Evolutionary conservation across 2,888 invertebrate species (phyloP), one percentile per base, ranked within the genome.

Genomic region (Pollenia labialis): DNA sequence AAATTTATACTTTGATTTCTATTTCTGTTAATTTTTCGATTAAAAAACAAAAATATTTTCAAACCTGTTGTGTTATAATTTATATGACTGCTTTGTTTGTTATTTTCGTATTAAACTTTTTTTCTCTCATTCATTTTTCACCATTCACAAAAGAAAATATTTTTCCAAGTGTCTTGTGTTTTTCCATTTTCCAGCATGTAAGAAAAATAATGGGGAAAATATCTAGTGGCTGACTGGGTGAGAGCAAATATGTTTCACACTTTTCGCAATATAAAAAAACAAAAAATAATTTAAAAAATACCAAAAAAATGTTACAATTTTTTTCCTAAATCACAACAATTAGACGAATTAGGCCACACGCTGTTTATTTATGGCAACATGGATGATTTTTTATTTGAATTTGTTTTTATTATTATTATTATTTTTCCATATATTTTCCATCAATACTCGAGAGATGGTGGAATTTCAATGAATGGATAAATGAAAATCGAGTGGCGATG

Each of bases 311-410:
- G 76, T 81, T 85, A 84, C 83, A 80, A 85, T 87, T 88, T 87
- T 64, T 87, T 85, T 71, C 64, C 81, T 11, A 89, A 89, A 88
- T 88, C 88, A 88, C 88, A 84, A 88, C 88, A 87, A 88, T 88
- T 89, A 88, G 87, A 84, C 87, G 88, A 88, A 88, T 88, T 83
- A 84, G 88, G 88, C 88, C 88, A 86, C 89, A 88, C 88, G 88
- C 88, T 88, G 89, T 85, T 89, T 77, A 81, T 87, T 87, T 84
- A 87, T 87, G 72, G 87, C 77, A 83, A 69, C 87, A 77, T 64
- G 68, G 66, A 72, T 80, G 81, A 48, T 56, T 66, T 64, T 81
- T 62, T 56, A 56, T 40, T 64, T 46, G 14, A 40, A 56, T 81
- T 72, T 79, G 50, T 1, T 32, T 68, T 40, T 77, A 56, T 66